A percentile compares a stretch with the other conserved stretches of the same genome.
phyloP scores from a whole-genome alignment of 2,797 vertebrate genomes.

The Galagoides demidoff region DNA sequence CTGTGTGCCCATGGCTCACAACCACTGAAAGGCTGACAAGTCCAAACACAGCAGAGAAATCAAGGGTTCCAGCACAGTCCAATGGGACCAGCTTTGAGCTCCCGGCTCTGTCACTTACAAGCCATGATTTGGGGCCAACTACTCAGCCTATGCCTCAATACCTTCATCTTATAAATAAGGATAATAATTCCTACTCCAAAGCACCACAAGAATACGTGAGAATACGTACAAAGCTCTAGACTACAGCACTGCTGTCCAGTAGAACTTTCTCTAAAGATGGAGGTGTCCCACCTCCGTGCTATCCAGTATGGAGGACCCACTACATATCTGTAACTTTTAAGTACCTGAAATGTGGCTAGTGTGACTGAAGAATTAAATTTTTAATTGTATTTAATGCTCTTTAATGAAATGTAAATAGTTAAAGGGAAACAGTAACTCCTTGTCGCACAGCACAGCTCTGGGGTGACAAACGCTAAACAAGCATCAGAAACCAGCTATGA shows the following conservation, averaged over 20 bases:
- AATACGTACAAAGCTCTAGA: neutral
- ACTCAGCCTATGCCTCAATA: neutral
- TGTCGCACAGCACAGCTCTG: too few relatives aligned
- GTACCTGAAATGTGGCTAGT: neutral
- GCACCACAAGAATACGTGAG: accelerated
- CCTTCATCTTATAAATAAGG: neutral
- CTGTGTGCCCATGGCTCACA: accelerated
- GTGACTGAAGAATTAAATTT: neutral
- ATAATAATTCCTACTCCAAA: neutral
- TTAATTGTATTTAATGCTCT: neutral
- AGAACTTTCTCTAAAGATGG: neutral
- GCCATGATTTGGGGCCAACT: neutral
- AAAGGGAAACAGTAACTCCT: neutral
- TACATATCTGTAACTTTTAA: accelerated
- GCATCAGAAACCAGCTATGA: neutral
- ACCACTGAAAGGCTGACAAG: neutral
- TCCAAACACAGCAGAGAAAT: neutral
- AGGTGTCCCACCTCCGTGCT: neutral
- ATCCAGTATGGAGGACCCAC: neutral
- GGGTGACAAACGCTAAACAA: neutral
- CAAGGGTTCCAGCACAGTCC: neutral
- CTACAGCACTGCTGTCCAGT: too few relatives aligned
- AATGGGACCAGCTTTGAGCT: neutral
- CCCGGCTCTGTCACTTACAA: neutral
- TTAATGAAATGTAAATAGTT: neutral